These are phyloP conservation scores for Numenius arquata DNA, from an alignment of 2,113 vertebrate species.

Conservation along the genomic window DNA sequence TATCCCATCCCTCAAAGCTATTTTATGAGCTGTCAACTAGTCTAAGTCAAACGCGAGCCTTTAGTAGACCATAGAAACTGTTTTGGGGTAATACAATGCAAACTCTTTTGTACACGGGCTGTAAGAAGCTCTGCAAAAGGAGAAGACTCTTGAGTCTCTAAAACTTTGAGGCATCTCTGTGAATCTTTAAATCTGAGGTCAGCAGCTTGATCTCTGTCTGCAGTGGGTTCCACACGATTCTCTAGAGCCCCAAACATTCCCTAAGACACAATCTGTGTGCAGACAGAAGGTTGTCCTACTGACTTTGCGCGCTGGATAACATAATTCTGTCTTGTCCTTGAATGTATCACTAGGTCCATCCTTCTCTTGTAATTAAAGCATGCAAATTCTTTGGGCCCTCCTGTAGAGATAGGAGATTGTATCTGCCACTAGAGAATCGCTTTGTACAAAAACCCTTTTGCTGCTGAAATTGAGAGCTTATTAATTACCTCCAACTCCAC, in stretches of 20 bases:
- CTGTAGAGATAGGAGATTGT: not conserved
- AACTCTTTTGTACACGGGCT: not conserved
- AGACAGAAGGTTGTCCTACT: not conserved
- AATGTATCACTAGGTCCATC: not conserved
- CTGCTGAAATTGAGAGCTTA: not conserved
- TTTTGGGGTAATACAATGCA: not conserved
- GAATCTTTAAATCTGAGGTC: not conserved
- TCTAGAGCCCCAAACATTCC: rapidly evolving
- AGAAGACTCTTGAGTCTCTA: not conserved
- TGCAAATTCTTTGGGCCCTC: not conserved
- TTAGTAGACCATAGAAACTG: not conserved
- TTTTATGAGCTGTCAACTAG: not conserved
- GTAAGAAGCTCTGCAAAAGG: not conserved
- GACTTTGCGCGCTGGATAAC: not conserved
- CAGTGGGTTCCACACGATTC: not conserved
- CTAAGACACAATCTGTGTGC: not conserved
- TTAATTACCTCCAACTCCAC: slow-evolving; percentile 89
- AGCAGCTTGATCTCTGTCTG: not conserved
- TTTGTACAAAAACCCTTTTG: not conserved
- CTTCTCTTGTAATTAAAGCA: not conserved
- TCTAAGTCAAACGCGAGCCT: not conserved
- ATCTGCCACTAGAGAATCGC: not conserved
- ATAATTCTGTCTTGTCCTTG: not conserved
- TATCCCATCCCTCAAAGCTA: not conserved
- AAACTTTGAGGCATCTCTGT: not conserved